Conservation (phyloP, 2,113 vertebrate species). For the Myrmophylax atrothorax region DNA sequence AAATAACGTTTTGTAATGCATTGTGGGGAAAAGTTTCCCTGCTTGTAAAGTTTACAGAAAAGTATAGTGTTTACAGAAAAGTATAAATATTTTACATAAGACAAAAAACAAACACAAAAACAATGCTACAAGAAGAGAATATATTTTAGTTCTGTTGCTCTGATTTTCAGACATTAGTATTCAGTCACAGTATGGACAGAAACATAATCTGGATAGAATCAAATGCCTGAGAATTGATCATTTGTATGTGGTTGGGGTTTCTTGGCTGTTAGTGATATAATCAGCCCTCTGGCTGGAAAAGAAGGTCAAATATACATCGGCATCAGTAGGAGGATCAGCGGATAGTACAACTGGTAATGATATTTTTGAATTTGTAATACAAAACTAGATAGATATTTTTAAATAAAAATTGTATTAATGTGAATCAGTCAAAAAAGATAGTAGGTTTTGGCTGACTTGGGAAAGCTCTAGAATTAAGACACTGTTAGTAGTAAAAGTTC, state of each 20-base stretch:
- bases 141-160: background rate
- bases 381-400: background rate
- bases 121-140: background rate
- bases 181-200: background rate
- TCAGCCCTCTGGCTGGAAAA: background rate
- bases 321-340: background rate
- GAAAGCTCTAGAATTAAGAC: background rate
- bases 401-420: background rate
- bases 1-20: background rate
- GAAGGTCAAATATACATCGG: conserved; percentile 1
- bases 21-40: background rate
- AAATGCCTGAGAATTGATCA: background rate
- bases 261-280: background rate
- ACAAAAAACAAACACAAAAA: background rate
- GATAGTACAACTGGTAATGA: background rate
- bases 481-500: background rate
- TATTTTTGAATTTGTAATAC: background rate
- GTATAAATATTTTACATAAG: background rate
- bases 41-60: background rate
- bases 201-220: background rate
- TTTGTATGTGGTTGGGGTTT: background rate
- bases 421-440: background rate
- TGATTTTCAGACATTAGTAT: background rate
- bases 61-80: background rate
- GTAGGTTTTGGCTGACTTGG: background rate